Base-by-base conservation (phyloP, 2,113 vertebrate species). In the Phoenicopterus ruber region DNA sequence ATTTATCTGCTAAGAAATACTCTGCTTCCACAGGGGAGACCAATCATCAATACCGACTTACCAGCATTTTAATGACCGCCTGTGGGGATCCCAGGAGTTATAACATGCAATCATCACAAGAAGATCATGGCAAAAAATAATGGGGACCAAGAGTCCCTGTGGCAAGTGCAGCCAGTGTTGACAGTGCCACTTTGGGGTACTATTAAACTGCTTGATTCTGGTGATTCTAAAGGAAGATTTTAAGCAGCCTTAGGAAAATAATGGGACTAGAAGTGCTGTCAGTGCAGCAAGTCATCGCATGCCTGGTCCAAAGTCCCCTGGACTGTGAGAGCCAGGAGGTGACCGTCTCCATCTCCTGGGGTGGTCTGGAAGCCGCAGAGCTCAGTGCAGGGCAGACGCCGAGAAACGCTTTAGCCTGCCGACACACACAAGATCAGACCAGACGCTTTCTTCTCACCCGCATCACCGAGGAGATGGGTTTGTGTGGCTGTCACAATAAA, bases 261-360 rank as follows among this genome's bases (percentile, higher is more conserved):
- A 14, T 32, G 44, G 19, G 38, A 58, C 32, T 72, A 20, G 34
- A 86, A 73, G 29, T 38, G 28, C 46, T 59, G 3, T 55, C 0
- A 0, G 40, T 57, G 32, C 46, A 44, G 34, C 1, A 3, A 85
- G 46, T 31, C 26, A 46, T n/a, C 4, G 4, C 2, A 5, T 54
- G 19, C 38, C 25, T 10, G 10, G 52, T 22, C 38, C 2, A 1
- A 81, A 81, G 31, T 58, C 6, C 14, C 28, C 19, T 9, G 46
- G 34, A 17, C 55, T 17, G 10, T 52, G 42, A 62, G 36, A 58
- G 24, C 36, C 46, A 44, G 2, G 4, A n/a, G 29, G 28, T n/a
- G 38, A 57, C 18, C 25, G 5, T 15, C 31, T 82, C n/a, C 49
- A 28, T 28, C 9, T 70, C 25, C 54, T 72, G 59, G 58, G 57